Base-by-base conservation (phyloP, 37 sponge, comb jelly and placozoan genomes). In the Aphrocallistes beatrix region DNA sequence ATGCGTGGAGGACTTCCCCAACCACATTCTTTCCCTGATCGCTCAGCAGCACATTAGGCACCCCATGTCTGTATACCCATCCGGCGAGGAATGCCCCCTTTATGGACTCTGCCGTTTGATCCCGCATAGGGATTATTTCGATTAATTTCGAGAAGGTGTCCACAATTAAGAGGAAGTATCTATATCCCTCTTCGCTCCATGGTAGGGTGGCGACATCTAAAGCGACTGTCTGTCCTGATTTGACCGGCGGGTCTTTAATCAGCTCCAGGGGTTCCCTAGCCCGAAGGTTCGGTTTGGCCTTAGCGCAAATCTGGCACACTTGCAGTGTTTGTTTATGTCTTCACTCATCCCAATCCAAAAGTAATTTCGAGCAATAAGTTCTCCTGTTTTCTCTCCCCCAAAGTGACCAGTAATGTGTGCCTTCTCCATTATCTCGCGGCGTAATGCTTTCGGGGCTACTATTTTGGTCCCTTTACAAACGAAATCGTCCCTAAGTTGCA, bases 1-100 rank as follows among this genome's bases (percentile, higher is more conserved):
- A 30, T 60, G 17, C 75, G 34, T 60, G 75, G 75, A 32, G 17
- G 3, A 60, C 75, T 60, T 60, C 75, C 75, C 75, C 75, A 60
- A 25, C 75, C 25, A 60, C 75, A 60, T 60, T 60, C n/a, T 13
- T 60, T 60, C 32, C 87, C 87, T 38, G 86, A 86, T 13, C 51
- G 85, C 19, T 19, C 89, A 17, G 48, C 81, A 39, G 38, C 30
- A 84, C n/a, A 28, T 8, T 39, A 30, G 42, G 36, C 28, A 38
- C 84, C 28, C 47, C 9, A 45, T 30, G 36, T 45, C 39, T 84
- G 48, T 84, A 60, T 13, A 60, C 75, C 75, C 75, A 3, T 60
- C 75, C 75, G 10, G 75, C 75, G 34, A 60, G 75, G 34, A 60
- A 60, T 60, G 75, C 75, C 32, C n/a, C n/a, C 75, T 60, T 60